Evolutionary conservation across 2,888 invertebrate species (phyloP), one percentile per base, ranked within the genome.

Genomic region (Drosophila dives): DNA sequence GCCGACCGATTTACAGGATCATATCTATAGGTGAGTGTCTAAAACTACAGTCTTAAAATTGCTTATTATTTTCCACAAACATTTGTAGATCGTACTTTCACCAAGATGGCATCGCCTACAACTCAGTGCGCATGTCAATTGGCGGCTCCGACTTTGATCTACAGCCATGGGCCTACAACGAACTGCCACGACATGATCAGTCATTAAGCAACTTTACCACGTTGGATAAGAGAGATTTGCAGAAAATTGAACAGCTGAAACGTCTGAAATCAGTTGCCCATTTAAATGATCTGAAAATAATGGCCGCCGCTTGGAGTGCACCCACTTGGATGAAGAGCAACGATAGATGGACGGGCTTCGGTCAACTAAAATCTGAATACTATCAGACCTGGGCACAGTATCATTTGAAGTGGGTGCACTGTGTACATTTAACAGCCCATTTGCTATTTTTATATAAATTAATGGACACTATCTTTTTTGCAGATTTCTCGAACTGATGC

Each of bases 71-170:
- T 7, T 11, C 2, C 2, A 26, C 10, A 10, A 10, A 32, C 11
- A 17, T n/a, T 50, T 54, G 0, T 56, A 97, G 98, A 56, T 95
- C 97, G 0, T 97, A 96, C 91, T 97, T 95, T 88, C 94, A 95
- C 12, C 86, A 92, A 76, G 72, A 82, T 20, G 98, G 98, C 11
- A 94, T 97, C 64, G 95, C 95, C 79, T 98, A 97, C 92, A 96
- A 95, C 80, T 91, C 98, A 74, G 95, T 96, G 15, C 94, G 98
- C 56, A 95, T 97, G 32, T 97, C 98, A 0, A 97, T 98, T 72
- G 98, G 95, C 0, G 98, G 98, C 8, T 95, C 95, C 60, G 99
- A 99, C 93, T 98, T 98, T 92, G 98, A 98, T 0, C 95, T 95
- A 0, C 95, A 94, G 62, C 94, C 95, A 0, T 98, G 98, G 94